Base-by-base conservation (phyloP, 2,888 invertebrate species). In the Galerucella nymphaeae region DNA sequence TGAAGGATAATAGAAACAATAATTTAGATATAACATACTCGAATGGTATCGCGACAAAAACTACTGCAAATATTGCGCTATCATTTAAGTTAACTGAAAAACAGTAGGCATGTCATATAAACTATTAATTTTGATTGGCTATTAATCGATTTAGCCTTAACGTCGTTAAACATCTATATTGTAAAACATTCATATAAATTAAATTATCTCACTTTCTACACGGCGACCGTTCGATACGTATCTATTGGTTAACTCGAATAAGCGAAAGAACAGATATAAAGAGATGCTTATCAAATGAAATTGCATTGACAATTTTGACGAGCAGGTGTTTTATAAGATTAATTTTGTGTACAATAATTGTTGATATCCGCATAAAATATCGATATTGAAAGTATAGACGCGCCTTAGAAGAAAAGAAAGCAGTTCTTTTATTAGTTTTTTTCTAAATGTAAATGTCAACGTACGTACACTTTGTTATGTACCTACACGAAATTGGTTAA, bases 101-200 rank as follows among this genome's bases (percentile, higher is more conserved):
- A 63, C 67, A 48, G 63, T 72, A 72, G 48, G 63, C 64, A 63
- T 64, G 72, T 64, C 72, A 72, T 58, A 67, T 58, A 38, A 64
- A 48, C 63, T 72, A 61, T 74, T 71, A 70, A 58, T 64, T 63
- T 69, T 64, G 63, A 72, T 71, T 66, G 55, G 50, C 72, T 61
- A 72, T 74, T 72, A 74, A 74, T 72, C 71, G 72, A 41, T 66
- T 58, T 66, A 66, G 59, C 65, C 68, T 74, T 68, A 70, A 63
- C 50, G 72, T 66, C 38, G 61, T 63, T 45, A 71, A 72, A 63
- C 55, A 50, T 61, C 50, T 68, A 61, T 13, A 18, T 53, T 18
- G 38, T 45, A 10, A 30, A 57, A 45, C 66, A 65, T 67, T 72
- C 55, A 64, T 63, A 72, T 67, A 67, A 63, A 64, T 70, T 57